Evolutionary conservation across 1,140 invertebrate species (phyloP), one percentile per base, ranked within the genome.

Genomic region (Listronotus oregonensis): DNA sequence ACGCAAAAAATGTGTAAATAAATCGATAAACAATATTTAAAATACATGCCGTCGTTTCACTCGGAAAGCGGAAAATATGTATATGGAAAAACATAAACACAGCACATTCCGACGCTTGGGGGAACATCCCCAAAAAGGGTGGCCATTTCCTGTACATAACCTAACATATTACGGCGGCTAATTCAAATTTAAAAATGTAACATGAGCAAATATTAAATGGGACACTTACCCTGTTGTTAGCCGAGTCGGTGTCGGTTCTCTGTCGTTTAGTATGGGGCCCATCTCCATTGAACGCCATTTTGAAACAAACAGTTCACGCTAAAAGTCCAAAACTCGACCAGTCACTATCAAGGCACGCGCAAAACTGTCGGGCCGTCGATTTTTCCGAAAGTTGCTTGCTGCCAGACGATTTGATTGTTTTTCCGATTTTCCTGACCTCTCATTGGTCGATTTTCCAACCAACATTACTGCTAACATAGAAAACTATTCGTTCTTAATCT

Each of bases 231-330:
- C 80, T 78, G 68, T 80, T 80, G 68, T 78, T 80, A 46, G 74
- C 73, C 40, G 79, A 73, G 67, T 82, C 81, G 58, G 75, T 71
- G 70, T 79, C 78, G 39, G 74, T 78, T 55, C 80, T 74, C 70
- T 78, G 80, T 71, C 81, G 75, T 79, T 82, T 82, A 64, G 76
- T 79, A 68, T 79, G 77, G 58, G 80, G 80, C 65, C 80, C 81
- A 71, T 82, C 80, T 71, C 80, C 81, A 75, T 82, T 82, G 77
- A 80, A 82, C 79, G 81, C 80, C 81, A 82, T 82, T 77, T 79
- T 79, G 71, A 72, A 73, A 74, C 71, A 77, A 75, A 75, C 70
- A 68, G 69, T 57, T 61, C 59, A 63, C 52, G 39, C 46, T 55
- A 58, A 52, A 66, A 62, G 64, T 66, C 70, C 52, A 60, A 62